Evolutionary conservation across 2,888 invertebrate species (phyloP).

Genomic region (Lepidochitona cinerea): DNA sequence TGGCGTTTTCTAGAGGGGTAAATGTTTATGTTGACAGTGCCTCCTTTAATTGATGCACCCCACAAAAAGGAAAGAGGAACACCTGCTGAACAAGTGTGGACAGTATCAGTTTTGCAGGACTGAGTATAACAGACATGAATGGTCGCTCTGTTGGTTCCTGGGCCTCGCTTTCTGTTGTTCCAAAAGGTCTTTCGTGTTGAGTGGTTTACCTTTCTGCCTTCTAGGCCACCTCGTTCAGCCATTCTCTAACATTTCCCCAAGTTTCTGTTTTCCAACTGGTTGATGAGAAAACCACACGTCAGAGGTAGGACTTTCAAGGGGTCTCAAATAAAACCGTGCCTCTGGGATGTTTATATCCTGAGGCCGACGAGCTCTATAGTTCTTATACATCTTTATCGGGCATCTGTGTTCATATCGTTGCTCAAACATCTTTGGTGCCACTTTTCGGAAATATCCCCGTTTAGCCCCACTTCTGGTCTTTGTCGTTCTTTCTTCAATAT

Average conservation of each 20-base stretch:
- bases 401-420: neutral
- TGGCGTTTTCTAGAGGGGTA: no score
- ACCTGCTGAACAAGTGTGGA: no score
- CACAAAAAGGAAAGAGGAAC: no score
- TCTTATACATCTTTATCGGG: conserved; percentile 1
- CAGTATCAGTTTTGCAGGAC: no score
- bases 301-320: neutral
- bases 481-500: neutral
- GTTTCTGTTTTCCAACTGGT: conserved; percentile 14
- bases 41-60: no score
- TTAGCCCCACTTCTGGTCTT: neutral
- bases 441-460: neutral
- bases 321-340: conserved; percentile 11
- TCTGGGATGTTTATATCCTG: neutral
- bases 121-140: no score
- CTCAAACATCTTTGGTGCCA: neutral
- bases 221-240: conserved; percentile 9
- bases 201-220: conserved; percentile 16
- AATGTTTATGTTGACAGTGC: no score
- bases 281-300: conserved; percentile 12
- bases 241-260: conserved; percentile 7
- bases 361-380: neutral
- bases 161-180: no score
- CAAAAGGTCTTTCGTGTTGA: no score
- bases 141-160: no score